Base-by-base conservation (phyloP, 2,888 invertebrate genomes). In the Sesamia inferens region DNA sequence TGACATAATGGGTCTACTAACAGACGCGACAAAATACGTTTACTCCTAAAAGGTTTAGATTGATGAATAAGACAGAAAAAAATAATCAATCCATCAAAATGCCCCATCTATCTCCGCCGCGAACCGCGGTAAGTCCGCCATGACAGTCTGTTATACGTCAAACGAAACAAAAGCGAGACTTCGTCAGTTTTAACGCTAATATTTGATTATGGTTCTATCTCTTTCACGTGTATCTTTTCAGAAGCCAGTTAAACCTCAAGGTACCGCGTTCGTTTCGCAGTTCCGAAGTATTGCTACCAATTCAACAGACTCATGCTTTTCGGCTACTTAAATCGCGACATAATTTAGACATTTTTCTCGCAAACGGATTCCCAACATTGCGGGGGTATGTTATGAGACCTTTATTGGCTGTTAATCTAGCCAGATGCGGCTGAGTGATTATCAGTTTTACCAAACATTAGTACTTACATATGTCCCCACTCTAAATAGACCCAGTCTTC, bases 401-500 rank as follows among this genome's bases (percentile, higher is more conserved):
- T 13, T 14, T 57, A 24, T 24, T 13, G 24, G 14, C 14, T 24
- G 3, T 57, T 14, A 3, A 57, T 57, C 7, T 0, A 3, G 14
- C 57, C 24, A 57, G 10, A 19, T 51, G 11, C 6, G 14, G 22
- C 55, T 55, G 22, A 55, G 22, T 22, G 22, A 14, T 14, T 24
- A 57, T 24, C 7, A 57, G 24, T 7, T 24, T 57, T 7, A 24
- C 3, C 31, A 22, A 13, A n/a, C n/a, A 1, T 22, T 22, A 54
- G n/a, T 54, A n/a, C n/a, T n/a, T 54, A 10, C 51, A 54, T 11
- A n/a, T 72, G 44, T 68, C 39, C 73, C 69, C 62, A 68, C 57
- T 55, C 16, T n/a, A 39, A 55, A 64, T 72, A 72, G 81, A 78
- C 85, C 81, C 84, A 79, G 78, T 81, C 76, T 83, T 84, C 76